phyloP scores from a whole-genome alignment of 2,113 vertebrate species.

The Phyllostomus discolor region DNA sequence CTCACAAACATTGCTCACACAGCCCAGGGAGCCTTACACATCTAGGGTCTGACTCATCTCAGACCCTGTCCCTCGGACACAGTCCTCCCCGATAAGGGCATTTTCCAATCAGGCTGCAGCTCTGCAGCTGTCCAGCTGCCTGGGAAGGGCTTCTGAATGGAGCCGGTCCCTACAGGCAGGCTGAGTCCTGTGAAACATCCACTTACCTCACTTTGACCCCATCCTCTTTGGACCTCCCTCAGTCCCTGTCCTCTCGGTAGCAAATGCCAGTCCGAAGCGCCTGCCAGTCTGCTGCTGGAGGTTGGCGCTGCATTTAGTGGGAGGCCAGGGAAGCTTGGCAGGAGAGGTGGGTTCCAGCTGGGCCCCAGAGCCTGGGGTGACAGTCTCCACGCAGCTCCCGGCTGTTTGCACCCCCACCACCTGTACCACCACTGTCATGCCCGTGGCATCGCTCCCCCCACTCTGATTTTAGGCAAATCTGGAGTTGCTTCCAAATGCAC shows the following conservation, averaged over 20 bases:
- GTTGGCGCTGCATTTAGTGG: accelerated
- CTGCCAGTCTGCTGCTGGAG: neutral
- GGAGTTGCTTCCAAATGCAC: neutral
- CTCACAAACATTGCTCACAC: neutral
- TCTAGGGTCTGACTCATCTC: neutral
- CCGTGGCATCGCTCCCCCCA: neutral
- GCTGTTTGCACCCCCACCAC: neutral
- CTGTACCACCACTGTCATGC: neutral
- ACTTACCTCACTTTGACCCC: neutral
- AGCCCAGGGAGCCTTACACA: neutral
- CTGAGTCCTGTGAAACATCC: neutral
- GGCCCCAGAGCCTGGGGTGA: neutral
- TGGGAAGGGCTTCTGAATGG: neutral
- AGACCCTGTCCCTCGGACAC: neutral
- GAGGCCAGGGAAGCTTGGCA: neutral
- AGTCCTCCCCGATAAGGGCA: neutral
- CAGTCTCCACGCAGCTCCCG: no score
- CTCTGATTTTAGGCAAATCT: neutral
- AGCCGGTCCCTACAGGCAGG: neutral
- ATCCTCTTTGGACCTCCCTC: neutral
- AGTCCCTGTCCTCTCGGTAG: neutral
- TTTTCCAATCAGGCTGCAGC: neutral
- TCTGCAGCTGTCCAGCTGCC: neutral
- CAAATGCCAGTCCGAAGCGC: neutral
- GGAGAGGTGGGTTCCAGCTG: neutral